Conservation (phyloP, 2,888 invertebrate genomes). For the Rhogogaster chlorosoma region DNA sequence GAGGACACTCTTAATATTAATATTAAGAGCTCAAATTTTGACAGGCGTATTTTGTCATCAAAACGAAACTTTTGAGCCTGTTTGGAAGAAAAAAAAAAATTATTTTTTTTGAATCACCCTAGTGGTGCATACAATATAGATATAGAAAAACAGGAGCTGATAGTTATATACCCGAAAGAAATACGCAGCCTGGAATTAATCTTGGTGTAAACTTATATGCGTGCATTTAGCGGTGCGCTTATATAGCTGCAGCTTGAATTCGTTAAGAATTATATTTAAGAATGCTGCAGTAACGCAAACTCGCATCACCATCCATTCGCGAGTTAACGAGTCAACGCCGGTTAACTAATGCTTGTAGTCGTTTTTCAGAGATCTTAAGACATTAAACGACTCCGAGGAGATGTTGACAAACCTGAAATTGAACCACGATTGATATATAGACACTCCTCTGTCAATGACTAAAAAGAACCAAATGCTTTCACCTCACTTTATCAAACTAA, state of each 20-base stretch:
- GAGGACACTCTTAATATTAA: too few species aligned
- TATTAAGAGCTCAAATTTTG: too few species aligned
- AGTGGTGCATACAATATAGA: not conserved
- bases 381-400: not conserved
- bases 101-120: too few species aligned
- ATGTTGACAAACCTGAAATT: not conserved
- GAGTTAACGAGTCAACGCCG: conserved; percentile 37
- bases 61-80: too few species aligned
- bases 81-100: too few species aligned
- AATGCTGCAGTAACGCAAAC: conserved; percentile 18
- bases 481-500: not conserved
- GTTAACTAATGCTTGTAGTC: conserved; percentile 7
- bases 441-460: not conserved
- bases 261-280: conserved; percentile 35
- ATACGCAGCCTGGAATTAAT: conserved; percentile 14
- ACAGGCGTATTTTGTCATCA: too few species aligned
- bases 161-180: not conserved
- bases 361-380: not conserved
- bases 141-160: not conserved
- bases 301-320: conserved; percentile 31
- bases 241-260: conserved; percentile 12
- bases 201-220: conserved; percentile 7
- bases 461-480: not conserved
- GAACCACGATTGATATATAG: not conserved
- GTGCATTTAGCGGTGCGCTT: not conserved